Evolutionary conservation across 2,113 vertebrate species (phyloP).

Genomic region (Poicephalus gulielmi): DNA sequence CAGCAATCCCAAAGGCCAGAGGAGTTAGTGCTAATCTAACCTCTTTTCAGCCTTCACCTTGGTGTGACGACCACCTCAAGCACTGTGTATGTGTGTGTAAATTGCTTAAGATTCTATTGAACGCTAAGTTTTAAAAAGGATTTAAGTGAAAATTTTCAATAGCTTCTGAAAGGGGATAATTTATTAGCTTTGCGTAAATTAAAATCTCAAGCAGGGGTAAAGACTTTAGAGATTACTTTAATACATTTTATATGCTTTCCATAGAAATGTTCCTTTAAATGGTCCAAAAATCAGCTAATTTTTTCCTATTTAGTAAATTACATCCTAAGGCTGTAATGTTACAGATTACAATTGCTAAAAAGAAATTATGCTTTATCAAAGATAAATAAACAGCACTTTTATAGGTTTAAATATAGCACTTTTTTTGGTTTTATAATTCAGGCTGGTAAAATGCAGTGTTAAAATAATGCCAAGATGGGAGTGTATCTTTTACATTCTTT

Average conservation of each 20-base stretch:
- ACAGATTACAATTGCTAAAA: conserved; percentile 71
- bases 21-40: conserved; percentile 83
- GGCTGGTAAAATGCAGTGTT: conserved; percentile 45
- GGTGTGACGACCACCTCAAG: conserved; percentile 80
- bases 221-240: conserved; percentile 80
- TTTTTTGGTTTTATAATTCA: conserved; percentile 56
- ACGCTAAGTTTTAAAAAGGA: conserved; percentile 77
- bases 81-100: conserved; percentile 63
- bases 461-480: conserved; percentile 24
- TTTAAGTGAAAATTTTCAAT: conserved; percentile 78
- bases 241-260: conserved; percentile 78
- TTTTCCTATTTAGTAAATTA: conserved; percentile 81
- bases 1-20: conserved; percentile 76
- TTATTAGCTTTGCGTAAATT: conserved; percentile 82
- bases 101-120: conserved; percentile 76
- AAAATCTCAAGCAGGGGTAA: conserved; percentile 82
- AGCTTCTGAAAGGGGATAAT: conserved; percentile 80
- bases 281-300: conserved; percentile 79
- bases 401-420: conserved; percentile 47
- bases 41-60: conserved; percentile 83
- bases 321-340: conserved; percentile 79
- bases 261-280: conserved; percentile 77
- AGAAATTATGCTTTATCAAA: conserved; percentile 63
- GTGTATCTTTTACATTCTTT: conserved; percentile 27
- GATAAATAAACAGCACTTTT: conserved; percentile 60